phyloP scores from a whole-genome alignment of 2,797 vertebrate genomes.

The Rhabdomys pumilio region DNA sequence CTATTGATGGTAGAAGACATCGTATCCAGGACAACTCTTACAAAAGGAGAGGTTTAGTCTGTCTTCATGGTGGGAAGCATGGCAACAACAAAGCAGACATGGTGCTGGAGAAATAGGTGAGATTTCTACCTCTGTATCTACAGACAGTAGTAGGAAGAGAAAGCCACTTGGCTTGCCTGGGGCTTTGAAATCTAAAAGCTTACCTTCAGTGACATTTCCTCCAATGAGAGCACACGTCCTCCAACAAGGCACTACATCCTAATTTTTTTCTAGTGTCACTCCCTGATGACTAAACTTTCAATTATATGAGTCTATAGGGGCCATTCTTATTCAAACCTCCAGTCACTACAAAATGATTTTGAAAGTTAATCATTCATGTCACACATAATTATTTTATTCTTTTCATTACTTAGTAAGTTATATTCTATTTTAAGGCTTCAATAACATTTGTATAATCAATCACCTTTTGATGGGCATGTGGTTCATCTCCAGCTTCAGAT shows the following conservation, averaged over 20 bases:
- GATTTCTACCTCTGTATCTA: not conserved
- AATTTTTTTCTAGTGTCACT: not conserved
- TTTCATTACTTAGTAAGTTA: not conserved
- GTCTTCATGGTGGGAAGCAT: not conserved
- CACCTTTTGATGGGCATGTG: not conserved
- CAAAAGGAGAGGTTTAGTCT: not conserved
- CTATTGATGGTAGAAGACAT: not conserved
- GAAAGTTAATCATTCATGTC: not conserved
- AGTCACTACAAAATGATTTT: not conserved
- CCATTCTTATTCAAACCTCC: not conserved
- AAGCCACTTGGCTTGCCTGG: not conserved
- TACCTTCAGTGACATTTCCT: not conserved
- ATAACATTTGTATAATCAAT: not conserved
- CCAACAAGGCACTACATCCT: not conserved
- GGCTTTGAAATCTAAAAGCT: not conserved
- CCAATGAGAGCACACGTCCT: not conserved
- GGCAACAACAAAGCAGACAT: too few species aligned
- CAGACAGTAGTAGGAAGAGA: not conserved
- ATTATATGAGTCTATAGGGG: not conserved
- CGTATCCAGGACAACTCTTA: not conserved
- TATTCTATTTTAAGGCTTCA: not conserved
- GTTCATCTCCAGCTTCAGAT: not conserved
- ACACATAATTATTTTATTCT: not conserved
- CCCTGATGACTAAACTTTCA: not conserved
- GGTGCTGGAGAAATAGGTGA: not conserved